These are phyloP conservation scores for Euschistus heros DNA, from an alignment of 1,140 invertebrate genomes.

Conservation along the genomic window DNA sequence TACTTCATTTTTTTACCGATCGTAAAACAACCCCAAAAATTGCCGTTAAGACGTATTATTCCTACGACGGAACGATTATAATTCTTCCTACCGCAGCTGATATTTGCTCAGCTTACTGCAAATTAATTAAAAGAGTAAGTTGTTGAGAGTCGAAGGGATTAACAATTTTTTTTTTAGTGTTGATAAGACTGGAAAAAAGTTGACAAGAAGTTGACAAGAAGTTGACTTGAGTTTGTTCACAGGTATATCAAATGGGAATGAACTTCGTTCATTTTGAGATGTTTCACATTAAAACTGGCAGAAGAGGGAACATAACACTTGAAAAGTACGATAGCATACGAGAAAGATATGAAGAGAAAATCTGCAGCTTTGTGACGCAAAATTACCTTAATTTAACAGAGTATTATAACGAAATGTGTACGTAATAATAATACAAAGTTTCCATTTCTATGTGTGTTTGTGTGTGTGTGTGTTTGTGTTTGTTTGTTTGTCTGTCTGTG, in stretches of 20 bases:
- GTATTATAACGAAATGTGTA: neutral
- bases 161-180: neutral
- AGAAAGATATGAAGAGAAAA: neutral
- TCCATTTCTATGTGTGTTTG: too few species aligned
- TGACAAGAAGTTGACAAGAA: too few species aligned
- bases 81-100: neutral
- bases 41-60: conserved; percentile 1
- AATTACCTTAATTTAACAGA: neutral
- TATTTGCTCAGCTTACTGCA: neutral
- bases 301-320: neutral
- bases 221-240: too few species aligned
- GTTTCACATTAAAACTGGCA: neutral
- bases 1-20: neutral
- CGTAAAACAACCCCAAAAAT: conserved; percentile 6
- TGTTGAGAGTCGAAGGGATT: neutral
- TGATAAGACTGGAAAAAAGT: too few species aligned
- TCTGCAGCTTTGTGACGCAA: neutral
- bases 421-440: neutral
- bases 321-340: neutral
- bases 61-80: neutral
- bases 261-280: neutral
- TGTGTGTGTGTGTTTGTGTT: too few species aligned
- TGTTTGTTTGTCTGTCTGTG: too few species aligned
- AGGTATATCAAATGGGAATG: neutral
- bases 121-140: conserved; percentile 8